Evolutionary conservation across 1,140 invertebrate genomes (phyloP).

Genomic region (Trichonephila clavipes): DNA sequence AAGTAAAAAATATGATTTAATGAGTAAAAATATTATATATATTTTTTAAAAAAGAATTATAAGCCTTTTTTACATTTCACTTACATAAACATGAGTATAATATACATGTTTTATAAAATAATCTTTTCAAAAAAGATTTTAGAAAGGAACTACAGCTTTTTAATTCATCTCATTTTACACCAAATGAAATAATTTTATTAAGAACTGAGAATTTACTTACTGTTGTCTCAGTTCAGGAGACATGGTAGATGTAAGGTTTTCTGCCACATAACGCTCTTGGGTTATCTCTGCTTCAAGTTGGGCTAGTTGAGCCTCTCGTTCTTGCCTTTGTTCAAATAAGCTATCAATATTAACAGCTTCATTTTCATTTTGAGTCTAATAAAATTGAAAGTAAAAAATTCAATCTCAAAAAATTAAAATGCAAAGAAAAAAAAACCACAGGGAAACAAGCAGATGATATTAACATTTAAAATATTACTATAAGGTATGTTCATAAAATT

Average conservation of each 20-base stretch:
- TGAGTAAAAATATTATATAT: no score
- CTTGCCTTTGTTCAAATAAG: constrained; percentile 85
- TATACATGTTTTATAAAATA: no score
- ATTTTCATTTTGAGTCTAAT: constrained; percentile 83
- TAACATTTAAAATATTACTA: no score
- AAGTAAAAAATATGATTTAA: no score
- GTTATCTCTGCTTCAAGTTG: constrained; percentile 87
- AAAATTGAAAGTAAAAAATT: background rate
- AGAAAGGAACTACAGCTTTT: background rate
- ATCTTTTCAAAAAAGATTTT: no score
- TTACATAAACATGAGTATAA: no score
- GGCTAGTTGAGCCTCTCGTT: constrained; percentile 85
- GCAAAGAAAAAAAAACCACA: background rate
- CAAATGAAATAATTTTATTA: background rate
- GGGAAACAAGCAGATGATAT: no score
- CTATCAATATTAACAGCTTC: constrained; percentile 84
- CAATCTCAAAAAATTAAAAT: background rate
- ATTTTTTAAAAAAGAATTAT: no score
- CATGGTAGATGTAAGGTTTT: constrained; percentile 85
- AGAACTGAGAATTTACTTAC: constrained; percentile 15
- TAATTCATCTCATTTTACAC: background rate
- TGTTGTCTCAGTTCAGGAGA: constrained; percentile 82
- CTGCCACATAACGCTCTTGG: constrained; percentile 85
- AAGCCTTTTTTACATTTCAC: no score
- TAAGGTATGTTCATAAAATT: no score